Conservation (phyloP, 2,113 vertebrate genomes). For the Perca fluviatilis region DNA sequence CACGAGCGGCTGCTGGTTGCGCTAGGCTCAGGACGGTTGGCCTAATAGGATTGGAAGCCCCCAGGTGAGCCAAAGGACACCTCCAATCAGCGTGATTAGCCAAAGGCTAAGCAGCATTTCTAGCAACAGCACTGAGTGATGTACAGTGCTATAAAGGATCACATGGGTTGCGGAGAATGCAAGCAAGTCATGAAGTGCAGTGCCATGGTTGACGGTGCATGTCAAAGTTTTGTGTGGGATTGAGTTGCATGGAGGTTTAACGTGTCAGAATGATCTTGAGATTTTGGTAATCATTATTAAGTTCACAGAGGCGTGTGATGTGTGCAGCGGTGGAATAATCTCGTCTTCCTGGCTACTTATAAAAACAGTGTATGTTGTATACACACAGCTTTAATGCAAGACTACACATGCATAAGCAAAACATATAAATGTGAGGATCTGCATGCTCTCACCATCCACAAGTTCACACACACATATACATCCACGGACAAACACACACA, state of each 20-base stretch:
- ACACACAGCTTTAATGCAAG: slow-evolving; percentile 24
- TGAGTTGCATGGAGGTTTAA: slow-evolving; percentile 61
- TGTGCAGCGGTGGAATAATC: slow-evolving; percentile 58
- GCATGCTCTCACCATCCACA: slow-evolving; percentile 17
- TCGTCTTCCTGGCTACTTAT: slow-evolving; percentile 38
- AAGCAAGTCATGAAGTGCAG: slow-evolving; percentile 48
- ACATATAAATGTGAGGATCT: slow-evolving; percentile 29
- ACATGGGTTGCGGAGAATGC: slow-evolving; percentile 61
- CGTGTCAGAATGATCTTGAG: slow-evolving; percentile 56
- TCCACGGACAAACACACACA: slow-evolving; percentile 31
- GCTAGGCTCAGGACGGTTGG: slow-evolving; percentile 82
- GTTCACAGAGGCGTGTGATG: slow-evolving; percentile 47
- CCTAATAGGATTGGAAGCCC: slow-evolving; percentile 88
- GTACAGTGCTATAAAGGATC: slow-evolving; percentile 72
- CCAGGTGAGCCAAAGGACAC: slow-evolving; percentile 86
- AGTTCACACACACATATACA: slow-evolving; percentile 11
- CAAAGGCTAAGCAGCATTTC: slow-evolving; percentile 72
- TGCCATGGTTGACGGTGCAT: slow-evolving; percentile 55
- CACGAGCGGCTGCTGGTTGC: slow-evolving; percentile 76
- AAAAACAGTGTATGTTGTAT: slow-evolving; percentile 42
- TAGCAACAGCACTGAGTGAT: slow-evolving; percentile 65
- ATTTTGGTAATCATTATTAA: slow-evolving; percentile 65
- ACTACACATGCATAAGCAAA: slow-evolving; percentile 12
- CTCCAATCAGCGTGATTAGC: slow-evolving; percentile 83
- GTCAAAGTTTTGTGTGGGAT: slow-evolving; percentile 61